These are phyloP conservation scores for Ciconia maguari DNA, from an alignment of 2,113 vertebrate species.

Conservation along the genomic window DNA sequence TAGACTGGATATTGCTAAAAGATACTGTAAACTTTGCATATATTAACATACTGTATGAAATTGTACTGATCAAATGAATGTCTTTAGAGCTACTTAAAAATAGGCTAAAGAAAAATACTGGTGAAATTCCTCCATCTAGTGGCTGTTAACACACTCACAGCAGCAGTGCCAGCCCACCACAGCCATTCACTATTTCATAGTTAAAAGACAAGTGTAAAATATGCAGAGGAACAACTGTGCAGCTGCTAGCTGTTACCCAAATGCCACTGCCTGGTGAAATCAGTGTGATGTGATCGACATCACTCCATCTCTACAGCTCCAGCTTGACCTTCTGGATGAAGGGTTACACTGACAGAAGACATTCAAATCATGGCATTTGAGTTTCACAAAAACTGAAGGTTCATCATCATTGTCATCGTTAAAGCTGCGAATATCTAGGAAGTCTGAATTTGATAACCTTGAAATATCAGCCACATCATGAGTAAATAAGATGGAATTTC, in stretches of 20 bases:
- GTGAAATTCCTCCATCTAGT: slow-evolving; percentile 69
- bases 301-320: not conserved
- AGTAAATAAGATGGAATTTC: not conserved
- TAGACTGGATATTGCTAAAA: not conserved
- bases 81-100: not conserved
- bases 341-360: not conserved
- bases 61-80: not conserved
- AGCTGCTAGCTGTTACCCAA: not conserved
- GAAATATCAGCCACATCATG: not conserved
- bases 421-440: not conserved
- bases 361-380: not conserved
- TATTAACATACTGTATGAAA: not conserved
- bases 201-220: fast-evolving
- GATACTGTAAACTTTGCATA: not conserved
- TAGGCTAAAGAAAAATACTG: not conserved
- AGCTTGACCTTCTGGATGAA: not conserved
- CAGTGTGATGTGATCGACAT: fast-evolving
- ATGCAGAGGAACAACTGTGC: not conserved
- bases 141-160: not conserved
- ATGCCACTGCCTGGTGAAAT: not conserved
- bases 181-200: fast-evolving
- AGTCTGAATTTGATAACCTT: not conserved
- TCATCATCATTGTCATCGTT: not conserved
- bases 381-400: not conserved
- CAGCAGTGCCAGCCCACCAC: not conserved